Base-by-base conservation (phyloP, 2,888 invertebrate species). In the Lasioglossum pauxillum region DNA sequence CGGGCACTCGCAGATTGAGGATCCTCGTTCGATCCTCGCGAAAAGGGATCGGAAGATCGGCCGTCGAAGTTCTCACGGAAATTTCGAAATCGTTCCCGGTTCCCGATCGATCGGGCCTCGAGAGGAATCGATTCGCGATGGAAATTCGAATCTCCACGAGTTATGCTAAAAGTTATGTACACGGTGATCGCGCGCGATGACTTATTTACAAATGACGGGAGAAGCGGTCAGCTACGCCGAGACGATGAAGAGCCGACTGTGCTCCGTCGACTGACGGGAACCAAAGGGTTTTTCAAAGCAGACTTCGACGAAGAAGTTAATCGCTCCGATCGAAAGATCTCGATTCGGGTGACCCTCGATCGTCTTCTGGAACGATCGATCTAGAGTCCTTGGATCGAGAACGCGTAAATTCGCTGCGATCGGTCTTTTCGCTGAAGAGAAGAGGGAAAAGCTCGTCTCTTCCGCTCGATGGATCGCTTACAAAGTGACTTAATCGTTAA, bases 191-290 rank as follows among this genome's bases (percentile, higher is more conserved):
- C 77, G 79, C 75, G 64, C 80, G 85, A 84, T 89, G 92, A 91
- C 83, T 86, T 93, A 93, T 93, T 89, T 93, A 93, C 93, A 93
- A 86, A 90, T 91, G 92, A 91, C 82, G 83, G 81, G 85, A 89
- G 85, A 90, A 82, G 82, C 83, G 86, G 82, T 80, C 76, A 49
- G 77, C 75, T 82, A 72, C 69, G 73, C 81, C 85, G 83, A 88
- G 79, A 82, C 80, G 76, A 82, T 75, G 78, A 83, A 67, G n/a
- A 73, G 78, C 80, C 80, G 84, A 84, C 73, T 49, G 53, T 46
- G 23, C n/a, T 53, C 46, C 31, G 27, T 82, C 79, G 31, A 31
- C 14, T 16, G 31, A 35, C 35, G 31, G 38, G 38, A 23, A 69
- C 19, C 35, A 23, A 69, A 41, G 38, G 80, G 78, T 53, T 53